Percentiles rank a stretch among this genome's conserved stretches.
Conservation (phyloP, 2,113 vertebrate genomes). For the Cyprinodon variegatus region DNA sequence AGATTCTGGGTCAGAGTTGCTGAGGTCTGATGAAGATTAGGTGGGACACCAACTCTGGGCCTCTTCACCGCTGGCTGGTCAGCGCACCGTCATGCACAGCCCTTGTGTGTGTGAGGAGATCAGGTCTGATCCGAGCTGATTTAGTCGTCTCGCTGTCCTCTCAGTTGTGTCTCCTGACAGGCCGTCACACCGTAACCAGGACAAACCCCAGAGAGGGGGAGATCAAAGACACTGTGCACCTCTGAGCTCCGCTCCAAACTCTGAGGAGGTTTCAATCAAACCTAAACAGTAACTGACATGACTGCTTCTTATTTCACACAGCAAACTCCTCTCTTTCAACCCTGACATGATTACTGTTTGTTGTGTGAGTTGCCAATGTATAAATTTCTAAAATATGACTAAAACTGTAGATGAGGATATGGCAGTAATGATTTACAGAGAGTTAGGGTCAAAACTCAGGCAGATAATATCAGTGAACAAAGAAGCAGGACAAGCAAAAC, state of each 20-base stretch:
- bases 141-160: slow-evolving; percentile 44
- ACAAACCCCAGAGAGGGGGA: slow-evolving; percentile 17
- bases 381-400: background rate
- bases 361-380: background rate
- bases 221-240: background rate
- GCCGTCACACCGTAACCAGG: slow-evolving; percentile 45
- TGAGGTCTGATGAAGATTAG: slow-evolving; percentile 72
- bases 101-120: slow-evolving; percentile 30
- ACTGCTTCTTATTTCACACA: background rate
- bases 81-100: slow-evolving; percentile 39
- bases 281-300: background rate
- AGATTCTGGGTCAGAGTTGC: slow-evolving; percentile 73
- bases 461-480: too few species aligned
- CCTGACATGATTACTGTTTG: background rate
- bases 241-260: background rate
- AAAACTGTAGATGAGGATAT: background rate
- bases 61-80: slow-evolving; percentile 59
- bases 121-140: slow-evolving; percentile 62
- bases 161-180: slow-evolving; percentile 56
- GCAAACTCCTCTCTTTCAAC: background rate
- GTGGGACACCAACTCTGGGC: slow-evolving; percentile 57
- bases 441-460: background rate
- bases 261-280: background rate
- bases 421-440: background rate
- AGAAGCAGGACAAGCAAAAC: background rate